Percentiles rank a stretch among this genome's conserved stretches.
Conservation (phyloP, 2,888 invertebrate genomes). For the Cosmia trapezina region DNA sequence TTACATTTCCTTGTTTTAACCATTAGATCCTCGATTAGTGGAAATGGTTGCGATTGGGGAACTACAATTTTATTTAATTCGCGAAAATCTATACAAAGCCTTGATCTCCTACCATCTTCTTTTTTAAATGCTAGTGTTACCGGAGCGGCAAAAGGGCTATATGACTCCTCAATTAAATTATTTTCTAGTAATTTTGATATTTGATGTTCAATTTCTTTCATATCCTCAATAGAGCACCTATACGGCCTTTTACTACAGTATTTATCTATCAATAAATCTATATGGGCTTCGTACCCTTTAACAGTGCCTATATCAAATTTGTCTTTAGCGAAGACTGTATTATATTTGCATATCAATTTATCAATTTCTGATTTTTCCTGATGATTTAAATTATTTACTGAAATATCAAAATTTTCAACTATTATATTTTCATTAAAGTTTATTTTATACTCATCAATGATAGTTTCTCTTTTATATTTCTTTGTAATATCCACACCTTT, state of each 20-base stretch:
- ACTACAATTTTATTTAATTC: neutral
- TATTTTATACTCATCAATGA: too few relatives aligned
- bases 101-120: neutral
- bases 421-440: too few relatives aligned
- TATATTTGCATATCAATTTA: neutral
- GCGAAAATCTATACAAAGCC: neutral
- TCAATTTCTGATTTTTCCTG: neutral
- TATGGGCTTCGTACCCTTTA: neutral
- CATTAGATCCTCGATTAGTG: neutral
- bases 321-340: neutral
- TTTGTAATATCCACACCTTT: neutral
- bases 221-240: neutral
- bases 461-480: neutral
- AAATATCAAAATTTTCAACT: neutral
- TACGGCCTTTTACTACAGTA: neutral
- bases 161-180: neutral
- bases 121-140: neutral
- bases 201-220: neutral
- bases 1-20: too few relatives aligned
- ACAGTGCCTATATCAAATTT: neutral
- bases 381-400: neutral
- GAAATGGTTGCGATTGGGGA: neutral
- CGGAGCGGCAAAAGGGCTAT: neutral
- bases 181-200: neutral
- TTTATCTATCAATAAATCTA: neutral